Evolutionary conservation across 2,113 vertebrate genomes (phyloP).

Genomic region (Rattus norvegicus): DNA sequence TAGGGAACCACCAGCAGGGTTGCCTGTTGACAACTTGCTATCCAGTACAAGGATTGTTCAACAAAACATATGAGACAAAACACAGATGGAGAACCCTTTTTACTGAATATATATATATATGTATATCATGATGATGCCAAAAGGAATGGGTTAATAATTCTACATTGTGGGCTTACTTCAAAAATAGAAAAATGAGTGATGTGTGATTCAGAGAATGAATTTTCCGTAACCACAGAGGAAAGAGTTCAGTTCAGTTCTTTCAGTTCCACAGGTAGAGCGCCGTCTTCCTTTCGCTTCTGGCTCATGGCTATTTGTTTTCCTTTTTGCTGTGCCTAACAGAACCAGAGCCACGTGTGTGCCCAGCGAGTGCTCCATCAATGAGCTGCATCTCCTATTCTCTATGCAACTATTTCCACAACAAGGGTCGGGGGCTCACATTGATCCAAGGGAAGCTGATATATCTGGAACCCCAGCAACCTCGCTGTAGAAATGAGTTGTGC

Average conservation of each 20-base stretch:
- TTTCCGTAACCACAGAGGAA: background rate
- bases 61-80: background rate
- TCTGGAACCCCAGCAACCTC: background rate
- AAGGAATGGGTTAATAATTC: background rate
- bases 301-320: background rate
- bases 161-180: background rate
- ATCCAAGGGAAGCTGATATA: background rate
- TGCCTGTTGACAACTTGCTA: background rate
- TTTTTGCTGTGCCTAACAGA: background rate
- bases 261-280: background rate
- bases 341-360: background rate
- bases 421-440: background rate
- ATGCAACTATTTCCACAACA: background rate
- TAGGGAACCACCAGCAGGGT: background rate
- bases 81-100: background rate
- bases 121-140: background rate
- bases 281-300: too few relatives aligned
- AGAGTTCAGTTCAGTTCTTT: background rate
- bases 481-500: background rate
- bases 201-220: background rate
- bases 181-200: background rate
- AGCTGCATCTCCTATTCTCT: background rate
- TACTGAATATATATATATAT: background rate
- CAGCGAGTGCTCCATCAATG: background rate
- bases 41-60: background rate